Percentiles rank a stretch among this genome's conserved stretches.
Conservation (phyloP, 2,888 invertebrate species). For the Lagria hirta region DNA sequence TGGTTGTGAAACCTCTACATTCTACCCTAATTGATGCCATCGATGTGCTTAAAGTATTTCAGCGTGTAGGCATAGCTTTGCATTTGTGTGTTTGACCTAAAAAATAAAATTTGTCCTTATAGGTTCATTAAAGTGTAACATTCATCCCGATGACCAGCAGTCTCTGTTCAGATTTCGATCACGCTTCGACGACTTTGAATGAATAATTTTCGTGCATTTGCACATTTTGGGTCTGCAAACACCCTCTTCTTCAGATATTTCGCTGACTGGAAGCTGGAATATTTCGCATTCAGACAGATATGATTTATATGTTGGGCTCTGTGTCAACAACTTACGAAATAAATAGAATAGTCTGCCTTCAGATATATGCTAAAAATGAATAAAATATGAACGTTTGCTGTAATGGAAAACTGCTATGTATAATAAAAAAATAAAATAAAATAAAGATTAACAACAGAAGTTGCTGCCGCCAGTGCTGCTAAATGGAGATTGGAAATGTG, state of each 20-base stretch:
- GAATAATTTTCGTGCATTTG: constrained; percentile 29
- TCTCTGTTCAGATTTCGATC: constrained; percentile 16
- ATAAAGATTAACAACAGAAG: too few relatives aligned
- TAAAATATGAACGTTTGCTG: constrained; percentile 29
- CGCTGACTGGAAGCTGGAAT: constrained; percentile 22
- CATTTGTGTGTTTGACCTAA: too few relatives aligned
- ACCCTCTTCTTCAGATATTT: constrained; percentile 22
- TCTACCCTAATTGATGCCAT: too few relatives aligned
- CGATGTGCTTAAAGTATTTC: too few relatives aligned
- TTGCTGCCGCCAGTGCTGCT: too few relatives aligned
- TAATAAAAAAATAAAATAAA: constrained; percentile 20
- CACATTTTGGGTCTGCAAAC: constrained; percentile 24
- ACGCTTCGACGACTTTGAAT: constrained; percentile 25
- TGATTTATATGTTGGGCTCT: constrained; percentile 37
- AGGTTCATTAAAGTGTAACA: constrained; percentile 20
- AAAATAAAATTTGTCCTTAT: constrained; percentile 11
- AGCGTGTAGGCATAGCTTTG: too few relatives aligned
- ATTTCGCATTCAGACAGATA: constrained; percentile 30
- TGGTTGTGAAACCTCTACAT: too few relatives aligned
- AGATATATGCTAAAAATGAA: constrained; percentile 30
- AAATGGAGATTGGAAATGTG: too few relatives aligned
- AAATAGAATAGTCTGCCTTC: constrained; percentile 33
- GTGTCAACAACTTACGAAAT: constrained; percentile 39
- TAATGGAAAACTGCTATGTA: constrained; percentile 30
- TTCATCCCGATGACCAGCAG: constrained; percentile 9